Evolutionary conservation across 1,140 invertebrate genomes (phyloP).

Genomic region (Drosophila mayri): DNA sequence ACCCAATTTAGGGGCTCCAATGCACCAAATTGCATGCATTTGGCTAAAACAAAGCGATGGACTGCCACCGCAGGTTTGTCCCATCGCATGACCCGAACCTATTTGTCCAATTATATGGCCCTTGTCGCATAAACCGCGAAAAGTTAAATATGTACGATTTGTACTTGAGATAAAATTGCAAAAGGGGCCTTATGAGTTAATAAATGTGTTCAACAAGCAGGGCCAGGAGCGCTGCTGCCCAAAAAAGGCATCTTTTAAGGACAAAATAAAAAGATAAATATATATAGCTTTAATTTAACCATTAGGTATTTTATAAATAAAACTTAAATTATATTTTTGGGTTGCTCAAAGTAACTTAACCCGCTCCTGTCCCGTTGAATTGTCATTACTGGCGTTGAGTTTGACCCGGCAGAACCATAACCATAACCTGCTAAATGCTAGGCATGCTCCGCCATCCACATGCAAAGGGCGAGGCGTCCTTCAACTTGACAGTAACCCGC

Average conservation of each 20-base stretch:
- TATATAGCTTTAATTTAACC: accelerated
- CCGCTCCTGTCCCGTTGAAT: conserved; percentile 31
- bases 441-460: conserved; percentile 13
- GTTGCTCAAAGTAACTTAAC: neutral
- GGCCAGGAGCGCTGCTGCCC: conserved; percentile 22
- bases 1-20: conserved; percentile 26
- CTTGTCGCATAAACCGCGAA: conserved; percentile 70
- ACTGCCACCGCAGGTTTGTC: neutral
- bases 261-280: no score
- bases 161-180: conserved; percentile 66
- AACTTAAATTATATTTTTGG: accelerated
- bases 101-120: conserved; percentile 78
- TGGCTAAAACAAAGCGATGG: conserved; percentile 27
- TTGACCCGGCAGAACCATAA: conserved; percentile 5
- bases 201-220: conserved; percentile 46
- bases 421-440: conserved; percentile 10
- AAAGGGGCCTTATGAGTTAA: conserved; percentile 61
- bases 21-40: conserved; percentile 16
- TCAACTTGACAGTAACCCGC: conserved; percentile 52
- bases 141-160: conserved; percentile 67
- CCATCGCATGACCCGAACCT: conserved; percentile 62
- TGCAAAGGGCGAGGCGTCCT: conserved; percentile 29
- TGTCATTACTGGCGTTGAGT: conserved; percentile 18
- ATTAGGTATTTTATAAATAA: no score
- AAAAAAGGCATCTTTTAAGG: no score